Evolutionary conservation across 2,888 invertebrate genomes (phyloP).

Genomic region (Erpobdella octoculata): DNA sequence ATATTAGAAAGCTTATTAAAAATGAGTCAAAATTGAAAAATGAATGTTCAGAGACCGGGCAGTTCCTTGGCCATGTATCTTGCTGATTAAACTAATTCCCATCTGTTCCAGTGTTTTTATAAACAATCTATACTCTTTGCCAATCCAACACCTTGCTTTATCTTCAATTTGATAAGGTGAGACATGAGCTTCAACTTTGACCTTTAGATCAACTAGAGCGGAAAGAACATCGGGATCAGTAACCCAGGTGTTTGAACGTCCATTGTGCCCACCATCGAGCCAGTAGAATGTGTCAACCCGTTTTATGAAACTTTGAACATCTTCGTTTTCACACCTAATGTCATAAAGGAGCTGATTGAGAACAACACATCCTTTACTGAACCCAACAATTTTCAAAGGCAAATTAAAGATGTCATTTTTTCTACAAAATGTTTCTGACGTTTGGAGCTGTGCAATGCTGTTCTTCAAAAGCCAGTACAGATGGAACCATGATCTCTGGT

Average conservation of each 20-base stretch:
- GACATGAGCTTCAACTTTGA: constrained; percentile 70
- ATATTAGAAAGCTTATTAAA: neutral
- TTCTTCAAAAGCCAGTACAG: constrained; percentile 58
- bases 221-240: constrained; percentile 67
- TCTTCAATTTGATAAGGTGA: constrained; percentile 83
- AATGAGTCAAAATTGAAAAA: constrained; percentile 60
- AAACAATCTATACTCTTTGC: constrained; percentile 72
- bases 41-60: constrained; percentile 63
- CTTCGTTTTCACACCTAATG: constrained; percentile 56
- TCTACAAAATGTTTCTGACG: too few relatives aligned
- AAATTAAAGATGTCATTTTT: neutral
- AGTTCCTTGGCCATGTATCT: constrained; percentile 61
- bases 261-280: constrained; percentile 86
- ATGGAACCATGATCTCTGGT: constrained; percentile 67
- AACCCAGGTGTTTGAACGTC: constrained; percentile 78
- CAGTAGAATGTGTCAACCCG: constrained; percentile 72
- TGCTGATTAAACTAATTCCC: constrained; percentile 62
- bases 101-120: constrained; percentile 62
- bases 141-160: constrained; percentile 72
- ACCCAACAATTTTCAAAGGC: constrained; percentile 62
- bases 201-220: constrained; percentile 62
- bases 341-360: constrained; percentile 82
- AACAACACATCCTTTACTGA: constrained; percentile 87
- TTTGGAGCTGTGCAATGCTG: constrained; percentile 27
- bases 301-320: constrained; percentile 51